Conservation (phyloP, 2,888 invertebrate species). For the Lissocephala sabroskyi region DNA sequence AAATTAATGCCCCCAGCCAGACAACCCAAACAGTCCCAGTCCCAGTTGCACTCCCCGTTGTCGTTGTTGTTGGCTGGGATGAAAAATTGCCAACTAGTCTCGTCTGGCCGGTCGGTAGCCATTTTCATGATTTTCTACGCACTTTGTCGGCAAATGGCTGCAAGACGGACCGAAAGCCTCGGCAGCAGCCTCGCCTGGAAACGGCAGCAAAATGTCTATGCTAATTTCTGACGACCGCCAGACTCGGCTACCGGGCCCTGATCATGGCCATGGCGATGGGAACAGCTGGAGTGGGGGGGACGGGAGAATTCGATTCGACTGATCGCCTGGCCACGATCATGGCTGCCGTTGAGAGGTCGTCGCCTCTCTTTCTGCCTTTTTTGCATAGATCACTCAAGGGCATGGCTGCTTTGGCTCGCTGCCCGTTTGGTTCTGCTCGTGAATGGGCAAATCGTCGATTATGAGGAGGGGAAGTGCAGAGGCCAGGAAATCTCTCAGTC, state of each 20-base stretch:
- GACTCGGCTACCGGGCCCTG: too few relatives aligned
- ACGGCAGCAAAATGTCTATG: constrained; percentile 25
- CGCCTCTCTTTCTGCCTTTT: constrained; percentile 4
- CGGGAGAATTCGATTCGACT: constrained; percentile 35
- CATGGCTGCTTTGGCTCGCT: constrained; percentile 25
- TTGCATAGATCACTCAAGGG: constrained; percentile 60
- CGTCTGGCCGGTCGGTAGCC: constrained; percentile 32
- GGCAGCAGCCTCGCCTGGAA: constrained; percentile 3
- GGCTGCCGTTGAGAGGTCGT: constrained; percentile 14
- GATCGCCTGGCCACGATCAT: constrained; percentile 57
- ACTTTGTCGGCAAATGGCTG: constrained; percentile 48
- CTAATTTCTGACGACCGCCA: constrained; percentile 41
- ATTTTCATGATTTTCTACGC: constrained; percentile 56
- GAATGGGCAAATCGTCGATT: too few relatives aligned
- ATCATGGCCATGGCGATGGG: too few relatives aligned
- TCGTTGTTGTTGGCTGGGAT: too few relatives aligned
- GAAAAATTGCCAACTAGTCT: too few relatives aligned
- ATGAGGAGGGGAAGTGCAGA: too few relatives aligned
- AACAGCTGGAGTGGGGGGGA: too few relatives aligned
- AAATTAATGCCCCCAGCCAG: constrained; percentile 51
- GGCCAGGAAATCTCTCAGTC: too few relatives aligned
- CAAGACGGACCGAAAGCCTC: constrained; percentile 33
- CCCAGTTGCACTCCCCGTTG: too few relatives aligned
- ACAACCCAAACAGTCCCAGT: too few relatives aligned
- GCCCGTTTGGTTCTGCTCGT: not conserved